phyloP scores from a whole-genome alignment of 2,888 invertebrate species.

The Brachypterus glaber region DNA sequence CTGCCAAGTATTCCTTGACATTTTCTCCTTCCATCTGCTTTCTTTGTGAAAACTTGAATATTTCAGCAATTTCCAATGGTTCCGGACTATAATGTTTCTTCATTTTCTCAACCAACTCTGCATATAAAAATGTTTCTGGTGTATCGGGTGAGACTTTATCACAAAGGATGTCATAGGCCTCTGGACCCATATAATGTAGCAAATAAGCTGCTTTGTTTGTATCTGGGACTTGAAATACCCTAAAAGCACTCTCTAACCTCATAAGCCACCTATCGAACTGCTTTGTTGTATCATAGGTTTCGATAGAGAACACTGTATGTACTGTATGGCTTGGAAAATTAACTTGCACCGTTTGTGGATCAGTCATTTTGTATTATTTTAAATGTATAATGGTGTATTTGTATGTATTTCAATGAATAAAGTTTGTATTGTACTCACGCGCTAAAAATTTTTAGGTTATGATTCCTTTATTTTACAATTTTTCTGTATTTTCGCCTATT shows the following conservation, averaged over 20 bases:
- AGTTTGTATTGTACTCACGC: no score
- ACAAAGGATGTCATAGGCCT: constrained; percentile 13
- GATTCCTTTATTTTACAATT: no score
- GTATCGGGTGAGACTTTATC: constrained; percentile 15
- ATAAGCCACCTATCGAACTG: no score
- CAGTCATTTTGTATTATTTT: no score
- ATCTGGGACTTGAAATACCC: constrained; percentile 7
- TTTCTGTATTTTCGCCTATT: no score
- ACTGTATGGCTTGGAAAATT: no score
- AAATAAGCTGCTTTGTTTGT: constrained; percentile 4
- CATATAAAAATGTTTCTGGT: constrained; percentile 6
- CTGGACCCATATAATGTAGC: constrained; percentile 14
- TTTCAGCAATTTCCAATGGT: constrained; percentile 23
- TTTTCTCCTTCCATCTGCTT: constrained; percentile 23
- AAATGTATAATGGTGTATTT: no score
- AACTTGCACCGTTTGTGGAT: no score
- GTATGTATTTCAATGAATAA: no score
- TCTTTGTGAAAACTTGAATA: constrained; percentile 22
- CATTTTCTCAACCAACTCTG: constrained; percentile 7
- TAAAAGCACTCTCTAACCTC: no score
- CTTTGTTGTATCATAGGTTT: constrained; percentile 7
- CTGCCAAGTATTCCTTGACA: constrained; percentile 20
- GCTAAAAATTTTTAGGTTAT: no score
- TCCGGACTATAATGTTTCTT: no score
- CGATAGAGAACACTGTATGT: constrained; percentile 10